A percentile compares a stretch with the other conserved stretches of the same genome.
These are phyloP conservation scores for Halcyon smyrnensis DNA, from an alignment of 2,797 vertebrate genomes.

Conservation along the genomic window DNA sequence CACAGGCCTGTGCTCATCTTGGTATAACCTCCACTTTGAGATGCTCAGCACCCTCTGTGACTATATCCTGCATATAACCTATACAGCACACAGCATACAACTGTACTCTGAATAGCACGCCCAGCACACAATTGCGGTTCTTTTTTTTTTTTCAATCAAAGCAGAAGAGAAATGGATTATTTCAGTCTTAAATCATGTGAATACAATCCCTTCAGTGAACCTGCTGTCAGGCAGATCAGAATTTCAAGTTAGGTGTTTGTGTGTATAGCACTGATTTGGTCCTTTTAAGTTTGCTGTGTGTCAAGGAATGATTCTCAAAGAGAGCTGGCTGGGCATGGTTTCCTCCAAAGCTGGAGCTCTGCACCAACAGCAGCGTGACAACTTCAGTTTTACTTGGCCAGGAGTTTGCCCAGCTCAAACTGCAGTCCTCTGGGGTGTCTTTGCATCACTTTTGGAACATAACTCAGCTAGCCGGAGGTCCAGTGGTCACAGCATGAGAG, in stretches of 20 bases:
- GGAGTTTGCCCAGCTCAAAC: neutral
- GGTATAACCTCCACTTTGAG: neutral
- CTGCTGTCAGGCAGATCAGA: neutral
- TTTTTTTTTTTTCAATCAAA: neutral
- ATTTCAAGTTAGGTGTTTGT: neutral
- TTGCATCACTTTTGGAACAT: neutral
- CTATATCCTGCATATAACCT: neutral
- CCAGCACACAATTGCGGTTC: neutral
- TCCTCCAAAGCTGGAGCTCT: neutral
- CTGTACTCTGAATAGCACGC: neutral
- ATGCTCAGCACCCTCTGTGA: neutral
- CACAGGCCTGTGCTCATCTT: neutral
- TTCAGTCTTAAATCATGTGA: neutral
- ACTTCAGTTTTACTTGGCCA: neutral
- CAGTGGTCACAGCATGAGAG: neutral
- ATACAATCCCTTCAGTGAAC: neutral
- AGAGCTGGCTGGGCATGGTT: neutral
- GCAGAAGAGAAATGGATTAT: neutral
- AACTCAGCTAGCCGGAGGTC: neutral
- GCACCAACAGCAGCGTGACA: neutral
- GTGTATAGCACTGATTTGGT: neutral
- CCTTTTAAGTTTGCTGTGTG: neutral
- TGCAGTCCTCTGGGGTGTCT: neutral
- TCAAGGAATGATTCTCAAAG: neutral
- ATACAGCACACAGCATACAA: neutral